phyloP scores from a whole-genome alignment of 2,113 vertebrate species.

The Sander lucioperca region DNA sequence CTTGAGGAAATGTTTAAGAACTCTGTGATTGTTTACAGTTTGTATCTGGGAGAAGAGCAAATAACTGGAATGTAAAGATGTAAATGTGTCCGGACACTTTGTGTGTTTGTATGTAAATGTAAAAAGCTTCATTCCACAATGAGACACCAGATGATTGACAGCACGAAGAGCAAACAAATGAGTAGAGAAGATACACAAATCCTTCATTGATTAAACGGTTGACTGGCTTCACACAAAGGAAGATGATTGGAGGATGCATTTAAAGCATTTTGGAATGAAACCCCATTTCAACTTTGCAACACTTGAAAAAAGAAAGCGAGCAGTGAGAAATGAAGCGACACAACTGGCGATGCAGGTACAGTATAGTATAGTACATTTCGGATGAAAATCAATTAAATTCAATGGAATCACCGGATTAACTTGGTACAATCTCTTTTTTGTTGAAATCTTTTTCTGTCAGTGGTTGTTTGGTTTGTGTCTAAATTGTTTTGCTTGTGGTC shows the following conservation, averaged over 20 bases:
- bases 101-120: neutral
- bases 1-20: constrained; percentile 78
- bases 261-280: constrained; percentile 42
- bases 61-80: constrained; percentile 65
- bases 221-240: constrained; percentile 8
- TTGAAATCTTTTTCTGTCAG: neutral
- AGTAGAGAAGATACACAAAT: constrained; percentile 26
- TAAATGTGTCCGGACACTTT: constrained; percentile 32
- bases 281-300: neutral
- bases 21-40: constrained; percentile 63
- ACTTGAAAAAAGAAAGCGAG: neutral
- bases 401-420: too few relatives aligned
- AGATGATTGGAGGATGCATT: neutral
- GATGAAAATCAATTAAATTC: neutral
- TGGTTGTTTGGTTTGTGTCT: constrained; percentile 20
- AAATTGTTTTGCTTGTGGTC: constrained; percentile 30
- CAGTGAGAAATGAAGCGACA: neutral
- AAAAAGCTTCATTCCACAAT: constrained; percentile 38
- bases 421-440: too few relatives aligned
- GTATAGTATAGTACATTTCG: neutral
- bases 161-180: constrained; percentile 21
- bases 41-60: constrained; percentile 37
- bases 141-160: constrained; percentile 19
- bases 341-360: neutral
- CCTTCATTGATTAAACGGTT: neutral